Percentiles rank a stretch among this genome's conserved stretches.
These are phyloP conservation scores for Etheostoma spectabile DNA, from an alignment of 2,113 vertebrate genomes.

Conservation along the genomic window DNA sequence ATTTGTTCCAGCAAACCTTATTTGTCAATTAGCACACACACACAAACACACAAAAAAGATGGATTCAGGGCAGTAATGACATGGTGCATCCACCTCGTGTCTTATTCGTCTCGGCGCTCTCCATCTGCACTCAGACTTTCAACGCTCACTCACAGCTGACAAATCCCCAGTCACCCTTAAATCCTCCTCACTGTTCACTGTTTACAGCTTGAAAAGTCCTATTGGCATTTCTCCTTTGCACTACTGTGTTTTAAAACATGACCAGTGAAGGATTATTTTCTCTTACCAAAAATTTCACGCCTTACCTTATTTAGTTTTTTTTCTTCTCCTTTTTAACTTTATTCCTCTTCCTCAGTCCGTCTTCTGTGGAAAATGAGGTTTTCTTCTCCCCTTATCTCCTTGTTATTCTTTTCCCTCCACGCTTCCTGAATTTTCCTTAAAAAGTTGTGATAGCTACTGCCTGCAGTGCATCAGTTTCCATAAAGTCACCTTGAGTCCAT, in stretches of 20 bases:
- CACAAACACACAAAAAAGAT: not conserved
- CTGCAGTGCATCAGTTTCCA: slow-evolving; percentile 51
- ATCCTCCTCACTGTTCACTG: slow-evolving; percentile 10
- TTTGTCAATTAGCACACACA: slow-evolving; percentile 32
- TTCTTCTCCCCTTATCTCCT: slow-evolving; percentile 39
- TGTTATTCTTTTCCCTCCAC: slow-evolving; percentile 45
- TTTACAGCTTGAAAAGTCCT: slow-evolving; percentile 20
- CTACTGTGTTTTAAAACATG: slow-evolving; percentile 40
- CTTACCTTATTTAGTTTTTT: slow-evolving; percentile 73
- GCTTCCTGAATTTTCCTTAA: slow-evolving; percentile 62
- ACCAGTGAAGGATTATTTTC: slow-evolving; percentile 22
- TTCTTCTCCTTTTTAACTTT: slow-evolving; percentile 40
- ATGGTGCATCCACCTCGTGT: not conserved
- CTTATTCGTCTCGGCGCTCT: slow-evolving; percentile 9
- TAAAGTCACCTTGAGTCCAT: slow-evolving; percentile 78
- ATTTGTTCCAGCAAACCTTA: slow-evolving; percentile 24
- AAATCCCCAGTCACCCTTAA: slow-evolving; percentile 29
- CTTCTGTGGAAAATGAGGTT: slow-evolving; percentile 18
- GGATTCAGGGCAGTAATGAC: not conserved
- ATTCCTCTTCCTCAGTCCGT: slow-evolving; percentile 36
- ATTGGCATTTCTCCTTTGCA: slow-evolving; percentile 17
- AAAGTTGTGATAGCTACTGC: slow-evolving; percentile 57
- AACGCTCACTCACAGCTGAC: slow-evolving; percentile 4
- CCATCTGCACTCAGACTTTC: not conserved
- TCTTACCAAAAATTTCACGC: slow-evolving; percentile 12